phyloP scores from a whole-genome alignment of 2,113 vertebrate species.

The Erythrolamprus reginae region DNA sequence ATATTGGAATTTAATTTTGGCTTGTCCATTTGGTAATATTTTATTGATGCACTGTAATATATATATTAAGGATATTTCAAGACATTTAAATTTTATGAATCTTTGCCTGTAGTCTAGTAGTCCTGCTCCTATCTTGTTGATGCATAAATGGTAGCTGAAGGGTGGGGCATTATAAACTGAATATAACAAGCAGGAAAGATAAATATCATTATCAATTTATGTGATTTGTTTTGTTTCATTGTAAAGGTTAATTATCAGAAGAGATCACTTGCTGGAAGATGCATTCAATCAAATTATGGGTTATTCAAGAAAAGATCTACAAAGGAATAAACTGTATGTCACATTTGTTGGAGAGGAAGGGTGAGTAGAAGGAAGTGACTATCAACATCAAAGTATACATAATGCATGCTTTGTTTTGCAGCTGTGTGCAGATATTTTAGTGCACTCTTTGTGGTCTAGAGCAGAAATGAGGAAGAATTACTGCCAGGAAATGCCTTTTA shows the following conservation, averaged over 20 bases:
- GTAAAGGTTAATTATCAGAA: conserved; percentile 90
- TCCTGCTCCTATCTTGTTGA: not conserved
- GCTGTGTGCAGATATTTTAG: conserved; percentile 49
- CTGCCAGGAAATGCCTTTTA: conserved; percentile 58
- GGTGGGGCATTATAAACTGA: not conserved
- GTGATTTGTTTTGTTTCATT: conserved; percentile 36
- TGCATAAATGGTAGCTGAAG: not conserved
- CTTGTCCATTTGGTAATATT: not conserved
- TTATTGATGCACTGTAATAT: not conserved
- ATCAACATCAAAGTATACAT: conserved; percentile 24
- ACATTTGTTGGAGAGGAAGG: conserved; percentile 97
- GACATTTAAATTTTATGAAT: not conserved
- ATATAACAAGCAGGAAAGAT: not conserved
- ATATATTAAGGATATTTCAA: not conserved
- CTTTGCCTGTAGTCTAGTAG: not conserved
- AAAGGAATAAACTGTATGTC: conserved; percentile 96
- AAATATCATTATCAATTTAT: not conserved
- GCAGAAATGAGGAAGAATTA: conserved; percentile 61
- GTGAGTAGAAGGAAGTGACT: conserved; percentile 75
- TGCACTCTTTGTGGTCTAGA: conserved; percentile 39
- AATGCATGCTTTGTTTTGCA: conserved; percentile 17
- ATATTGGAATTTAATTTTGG: not conserved
- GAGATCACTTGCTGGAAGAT: conserved; percentile 96
- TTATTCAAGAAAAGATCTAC: conserved; percentile 95
- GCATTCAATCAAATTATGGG: conserved; percentile 99